Percentiles rank a stretch among this genome's conserved stretches.
Conservation (phyloP, 2,797 vertebrate genomes). For the Alca torda region DNA sequence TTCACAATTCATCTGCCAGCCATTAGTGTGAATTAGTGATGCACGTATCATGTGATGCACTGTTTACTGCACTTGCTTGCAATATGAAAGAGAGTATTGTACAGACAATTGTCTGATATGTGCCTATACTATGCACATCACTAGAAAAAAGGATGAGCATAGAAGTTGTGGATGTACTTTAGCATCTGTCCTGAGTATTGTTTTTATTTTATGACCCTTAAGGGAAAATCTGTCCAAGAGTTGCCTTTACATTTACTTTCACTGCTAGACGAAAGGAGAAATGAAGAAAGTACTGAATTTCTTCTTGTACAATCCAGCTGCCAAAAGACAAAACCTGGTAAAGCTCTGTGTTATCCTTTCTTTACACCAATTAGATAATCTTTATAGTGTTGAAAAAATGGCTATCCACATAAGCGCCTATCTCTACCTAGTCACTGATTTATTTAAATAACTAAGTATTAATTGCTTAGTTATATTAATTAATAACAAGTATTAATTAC, state of each 20-base stretch:
- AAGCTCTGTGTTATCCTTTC: neutral
- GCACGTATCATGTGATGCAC: neutral
- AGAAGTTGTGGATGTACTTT: neutral
- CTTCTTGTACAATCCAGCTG: neutral
- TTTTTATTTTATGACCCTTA: neutral
- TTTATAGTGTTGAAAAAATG: neutral
- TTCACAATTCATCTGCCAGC: constrained; percentile 28
- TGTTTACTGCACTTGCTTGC: neutral
- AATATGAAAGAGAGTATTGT: neutral
- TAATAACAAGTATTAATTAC: neutral
- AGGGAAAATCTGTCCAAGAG: neutral
- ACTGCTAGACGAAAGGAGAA: neutral
- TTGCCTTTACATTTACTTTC: neutral
- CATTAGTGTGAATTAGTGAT: neutral
- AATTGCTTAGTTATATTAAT: too few relatives aligned
- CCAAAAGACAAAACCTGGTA: neutral
- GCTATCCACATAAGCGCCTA: neutral
- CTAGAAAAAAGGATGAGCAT: neutral
- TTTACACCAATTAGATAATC: neutral
- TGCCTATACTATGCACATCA: neutral
- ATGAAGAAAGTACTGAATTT: neutral
- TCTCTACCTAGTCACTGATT: neutral
- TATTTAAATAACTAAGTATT: neutral
- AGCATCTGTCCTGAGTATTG: neutral
- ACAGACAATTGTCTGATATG: neutral